phyloP scores from a whole-genome alignment of 2,888 invertebrate species.

The Thymelicus acteon region DNA sequence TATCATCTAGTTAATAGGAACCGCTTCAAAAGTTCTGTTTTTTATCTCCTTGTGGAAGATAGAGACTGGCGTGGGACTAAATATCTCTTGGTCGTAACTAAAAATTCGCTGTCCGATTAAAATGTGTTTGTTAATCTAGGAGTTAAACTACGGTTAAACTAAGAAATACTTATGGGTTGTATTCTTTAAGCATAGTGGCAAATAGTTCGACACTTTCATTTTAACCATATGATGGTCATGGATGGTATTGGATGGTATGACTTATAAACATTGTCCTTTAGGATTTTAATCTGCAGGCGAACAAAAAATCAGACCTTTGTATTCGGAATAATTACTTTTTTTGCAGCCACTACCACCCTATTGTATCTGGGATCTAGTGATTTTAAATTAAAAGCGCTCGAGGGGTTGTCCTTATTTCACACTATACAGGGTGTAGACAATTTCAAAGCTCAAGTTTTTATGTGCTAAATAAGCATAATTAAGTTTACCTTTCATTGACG shows the following conservation, averaged over 20 bases:
- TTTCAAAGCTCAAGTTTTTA: background rate
- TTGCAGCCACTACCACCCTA: slow-evolving; percentile 58
- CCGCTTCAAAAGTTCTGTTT: too few species aligned
- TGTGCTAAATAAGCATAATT: background rate
- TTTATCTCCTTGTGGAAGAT: too few species aligned
- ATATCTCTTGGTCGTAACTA: too few species aligned
- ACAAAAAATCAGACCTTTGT: slow-evolving; percentile 35
- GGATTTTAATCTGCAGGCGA: slow-evolving; percentile 36
- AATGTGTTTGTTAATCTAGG: too few species aligned
- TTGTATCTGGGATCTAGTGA: slow-evolving; percentile 58
- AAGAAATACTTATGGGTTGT: too few species aligned
- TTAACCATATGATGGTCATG: slow-evolving; percentile 5
- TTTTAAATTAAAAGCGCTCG: slow-evolving; percentile 77
- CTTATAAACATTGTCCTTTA: slow-evolving; percentile 28
- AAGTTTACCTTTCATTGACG: too few species aligned
- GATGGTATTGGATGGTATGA: background rate
- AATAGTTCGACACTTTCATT: background rate
- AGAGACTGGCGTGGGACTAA: too few species aligned
- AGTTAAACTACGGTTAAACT: too few species aligned
- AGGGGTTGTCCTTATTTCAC: slow-evolving; percentile 65
- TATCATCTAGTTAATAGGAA: too few species aligned
- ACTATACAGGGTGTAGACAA: slow-evolving; percentile 36
- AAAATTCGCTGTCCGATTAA: too few species aligned
- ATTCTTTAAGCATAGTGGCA: too few species aligned
- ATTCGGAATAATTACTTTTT: slow-evolving; percentile 54